Base-by-base conservation (phyloP, 1,140 invertebrate species). In the Trichoplusia ni region DNA sequence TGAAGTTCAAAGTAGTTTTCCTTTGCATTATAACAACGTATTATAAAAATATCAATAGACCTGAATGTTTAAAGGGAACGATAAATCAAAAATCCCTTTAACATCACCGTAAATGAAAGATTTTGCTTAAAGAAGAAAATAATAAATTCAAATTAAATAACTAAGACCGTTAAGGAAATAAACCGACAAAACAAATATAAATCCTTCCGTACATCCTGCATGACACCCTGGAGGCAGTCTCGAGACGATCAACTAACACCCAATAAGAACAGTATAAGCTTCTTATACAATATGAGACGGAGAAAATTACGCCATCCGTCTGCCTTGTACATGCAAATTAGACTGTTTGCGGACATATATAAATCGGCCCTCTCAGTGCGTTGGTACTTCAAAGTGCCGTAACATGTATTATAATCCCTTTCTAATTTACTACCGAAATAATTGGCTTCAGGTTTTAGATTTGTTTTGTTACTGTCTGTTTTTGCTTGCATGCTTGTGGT, bases 281-380 rank as follows among this genome's bases (percentile, higher is more conserved):
- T 29, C 58, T 63, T 66, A 61, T 38, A 44, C 49, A 33, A 70
- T 64, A 56, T 60, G 69, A 65, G 67, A 67, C 67, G 33, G 60
- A 62, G 67, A 69, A 67, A 69, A 73, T 73, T 73, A 64, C 64
- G 35, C 44, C 67, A 67, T 69, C 44, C 58, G 64, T 69, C 64
- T 67, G 49, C 64, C 35, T 42, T 64, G 60, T 53, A 62, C 63
- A 64, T 69, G 60, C 69, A 73, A 73, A 73, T 73, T 69, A 69
- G 67, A 73, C 59, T 69, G 67, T 67, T 68, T 65, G 65, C 61
- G 67, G 64, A 53, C 67, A 46, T 47, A 44, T 64, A 67, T 69
- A 73, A 73, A 69, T 73, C 69, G 66, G 51, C 42, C 49, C 27
- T 68, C 51, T 29, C 49, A 42, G 56, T 61, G 56, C 40, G 42